phyloP scores from a whole-genome alignment of 2,113 vertebrate species.

The Albula goreensis region DNA sequence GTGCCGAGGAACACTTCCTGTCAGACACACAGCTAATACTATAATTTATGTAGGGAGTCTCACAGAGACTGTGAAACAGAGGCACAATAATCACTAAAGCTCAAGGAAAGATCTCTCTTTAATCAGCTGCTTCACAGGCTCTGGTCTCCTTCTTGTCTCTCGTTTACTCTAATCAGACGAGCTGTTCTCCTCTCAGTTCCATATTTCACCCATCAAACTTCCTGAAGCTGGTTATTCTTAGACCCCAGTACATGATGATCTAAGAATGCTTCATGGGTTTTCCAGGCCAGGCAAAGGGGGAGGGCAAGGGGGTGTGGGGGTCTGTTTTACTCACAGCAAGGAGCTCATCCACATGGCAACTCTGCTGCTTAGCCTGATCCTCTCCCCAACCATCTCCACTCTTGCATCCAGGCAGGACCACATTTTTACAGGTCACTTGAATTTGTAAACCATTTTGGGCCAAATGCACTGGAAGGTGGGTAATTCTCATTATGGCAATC shows the following conservation, averaged over 20 bases:
- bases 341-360: no score
- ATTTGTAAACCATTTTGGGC: neutral
- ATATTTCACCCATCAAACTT: constrained; percentile 23
- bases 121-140: neutral
- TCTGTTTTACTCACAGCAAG: no score
- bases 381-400: neutral
- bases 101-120: neutral
- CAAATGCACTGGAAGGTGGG: neutral
- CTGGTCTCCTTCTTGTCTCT: neutral
- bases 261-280: constrained; percentile 28
- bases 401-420: neutral
- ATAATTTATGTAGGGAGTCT: no score
- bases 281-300: constrained; percentile 7
- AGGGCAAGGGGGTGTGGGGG: no score
- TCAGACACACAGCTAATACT: no score
- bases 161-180: neutral
- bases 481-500: no score
- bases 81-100: no score
- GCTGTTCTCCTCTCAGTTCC: neutral
- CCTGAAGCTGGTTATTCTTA: constrained; percentile 8
- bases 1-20: no score
- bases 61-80: no score
- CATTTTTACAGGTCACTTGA: neutral
- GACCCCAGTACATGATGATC: constrained; percentile 4
- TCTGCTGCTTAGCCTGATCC: no score